Percentiles rank a stretch among this genome's conserved stretches.
phyloP scores from a whole-genome alignment of 35 echinoderm and acorn worm species.

The Ophioderma brevispina region DNA sequence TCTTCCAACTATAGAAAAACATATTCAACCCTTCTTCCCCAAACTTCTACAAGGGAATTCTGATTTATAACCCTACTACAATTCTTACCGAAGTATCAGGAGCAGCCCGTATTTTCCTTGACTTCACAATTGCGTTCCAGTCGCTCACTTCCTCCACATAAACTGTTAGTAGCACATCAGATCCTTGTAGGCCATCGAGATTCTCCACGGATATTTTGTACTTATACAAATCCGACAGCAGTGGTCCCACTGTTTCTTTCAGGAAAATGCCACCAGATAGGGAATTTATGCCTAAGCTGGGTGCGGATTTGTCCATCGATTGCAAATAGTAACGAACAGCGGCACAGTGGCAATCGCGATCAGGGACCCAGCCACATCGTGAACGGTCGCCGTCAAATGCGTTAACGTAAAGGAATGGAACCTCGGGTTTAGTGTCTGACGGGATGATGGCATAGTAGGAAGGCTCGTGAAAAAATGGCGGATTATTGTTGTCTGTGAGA shows the following conservation, averaged over 20 bases:
- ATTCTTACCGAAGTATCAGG: neutral
- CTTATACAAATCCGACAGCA: neutral
- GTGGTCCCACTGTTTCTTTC: neutral
- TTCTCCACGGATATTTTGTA: neutral
- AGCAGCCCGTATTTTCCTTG: neutral
- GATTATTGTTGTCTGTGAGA: too few relatives aligned
- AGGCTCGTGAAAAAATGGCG: too few relatives aligned
- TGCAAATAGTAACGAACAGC: neutral
- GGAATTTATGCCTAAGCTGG: neutral
- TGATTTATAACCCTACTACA: too few relatives aligned
- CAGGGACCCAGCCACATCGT: too few relatives aligned
- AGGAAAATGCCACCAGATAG: neutral
- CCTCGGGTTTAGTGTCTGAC: too few relatives aligned
- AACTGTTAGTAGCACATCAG: neutral
- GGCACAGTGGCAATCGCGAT: too few relatives aligned
- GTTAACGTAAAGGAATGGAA: too few relatives aligned
- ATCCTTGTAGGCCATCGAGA: neutral
- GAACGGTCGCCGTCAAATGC: too few relatives aligned
- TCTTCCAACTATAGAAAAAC: too few relatives aligned
- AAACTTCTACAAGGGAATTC: too few relatives aligned
- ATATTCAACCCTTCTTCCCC: too few relatives aligned
- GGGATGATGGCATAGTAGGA: too few relatives aligned
- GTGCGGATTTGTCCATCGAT: neutral
- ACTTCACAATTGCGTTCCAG: neutral
- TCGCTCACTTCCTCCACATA: neutral